phyloP scores from a whole-genome alignment of 2,113 vertebrate species.

The Ornithorhynchus anatinus region DNA sequence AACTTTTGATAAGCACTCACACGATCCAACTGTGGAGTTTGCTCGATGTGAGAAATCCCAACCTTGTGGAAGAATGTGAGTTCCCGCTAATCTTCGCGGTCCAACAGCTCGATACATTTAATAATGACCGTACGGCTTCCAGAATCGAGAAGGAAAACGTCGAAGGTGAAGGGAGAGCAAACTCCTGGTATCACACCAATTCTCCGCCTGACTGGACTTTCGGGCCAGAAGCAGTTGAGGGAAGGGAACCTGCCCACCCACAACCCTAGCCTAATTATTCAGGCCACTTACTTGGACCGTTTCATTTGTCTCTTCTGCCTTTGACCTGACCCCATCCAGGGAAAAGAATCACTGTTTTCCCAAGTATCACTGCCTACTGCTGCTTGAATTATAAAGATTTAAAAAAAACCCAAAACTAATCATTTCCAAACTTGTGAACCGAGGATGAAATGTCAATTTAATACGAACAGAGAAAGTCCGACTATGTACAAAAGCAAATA shows the following conservation, averaged over 20 bases:
- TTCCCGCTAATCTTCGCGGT: slow-evolving; percentile 27
- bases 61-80: slow-evolving; percentile 41
- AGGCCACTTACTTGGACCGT: slow-evolving; percentile 45
- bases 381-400: slow-evolving; percentile 56
- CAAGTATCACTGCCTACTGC: slow-evolving; percentile 53
- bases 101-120: slow-evolving; percentile 55
- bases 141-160: slow-evolving; percentile 43
- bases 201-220: slow-evolving; percentile 36
- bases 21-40: slow-evolving; percentile 53
- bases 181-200: slow-evolving; percentile 31
- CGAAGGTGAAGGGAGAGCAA: slow-evolving; percentile 38
- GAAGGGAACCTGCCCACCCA: slow-evolving; percentile 49
- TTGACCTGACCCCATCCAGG: slow-evolving; percentile 48
- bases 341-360: slow-evolving; percentile 44
- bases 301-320: slow-evolving; percentile 49
- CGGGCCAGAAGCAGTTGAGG: slow-evolving; percentile 32
- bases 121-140: slow-evolving; percentile 59
- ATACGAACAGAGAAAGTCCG: slow-evolving; percentile 72
- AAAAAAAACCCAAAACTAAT: slow-evolving; percentile 74
- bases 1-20: slow-evolving; percentile 61
- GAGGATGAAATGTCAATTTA: slow-evolving; percentile 75
- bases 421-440: slow-evolving; percentile 72
- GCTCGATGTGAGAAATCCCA: slow-evolving; percentile 40
- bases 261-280: slow-evolving; percentile 46
- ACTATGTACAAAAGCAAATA: slow-evolving; percentile 77